These are phyloP conservation scores for Caracal caracal DNA, from an alignment of 2,113 vertebrate species.

Conservation along the genomic window DNA sequence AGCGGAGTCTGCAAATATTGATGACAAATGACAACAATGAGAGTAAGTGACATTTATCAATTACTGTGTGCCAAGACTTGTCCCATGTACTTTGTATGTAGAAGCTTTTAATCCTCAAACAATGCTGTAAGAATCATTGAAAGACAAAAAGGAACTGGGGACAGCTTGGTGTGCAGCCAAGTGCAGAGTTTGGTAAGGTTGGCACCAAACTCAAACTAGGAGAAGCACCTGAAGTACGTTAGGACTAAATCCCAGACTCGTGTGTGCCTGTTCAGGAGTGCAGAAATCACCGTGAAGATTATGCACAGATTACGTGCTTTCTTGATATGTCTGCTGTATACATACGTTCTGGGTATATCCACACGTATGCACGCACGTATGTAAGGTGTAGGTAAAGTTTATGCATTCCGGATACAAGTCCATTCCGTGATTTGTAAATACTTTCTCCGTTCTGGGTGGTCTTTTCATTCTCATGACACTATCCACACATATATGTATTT, in stretches of 20 bases:
- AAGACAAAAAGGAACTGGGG: neutral
- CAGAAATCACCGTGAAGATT: fast-evolving
- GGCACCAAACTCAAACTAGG: neutral
- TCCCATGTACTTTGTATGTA: neutral
- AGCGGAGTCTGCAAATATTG: neutral
- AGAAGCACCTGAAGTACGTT: neutral
- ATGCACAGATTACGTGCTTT: fast-evolving
- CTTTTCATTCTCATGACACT: neutral
- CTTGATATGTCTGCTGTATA: neutral
- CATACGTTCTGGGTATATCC: neutral
- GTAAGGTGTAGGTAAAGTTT: neutral
- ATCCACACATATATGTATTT: neutral
- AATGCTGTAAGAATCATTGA: neutral
- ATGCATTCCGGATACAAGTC: neutral
- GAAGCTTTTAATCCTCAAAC: too few relatives aligned
- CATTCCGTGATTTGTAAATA: neutral
- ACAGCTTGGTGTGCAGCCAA: neutral
- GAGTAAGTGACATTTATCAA: neutral
- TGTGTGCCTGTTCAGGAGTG: fast-evolving
- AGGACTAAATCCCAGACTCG: neutral
- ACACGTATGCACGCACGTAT: neutral
- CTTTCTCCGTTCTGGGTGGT: neutral
- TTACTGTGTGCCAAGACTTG: neutral
- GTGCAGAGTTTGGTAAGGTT: neutral
- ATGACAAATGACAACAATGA: neutral